These are phyloP conservation scores for Patella pellucida DNA, from an alignment of 2,888 invertebrate species.

Conservation along the genomic window DNA sequence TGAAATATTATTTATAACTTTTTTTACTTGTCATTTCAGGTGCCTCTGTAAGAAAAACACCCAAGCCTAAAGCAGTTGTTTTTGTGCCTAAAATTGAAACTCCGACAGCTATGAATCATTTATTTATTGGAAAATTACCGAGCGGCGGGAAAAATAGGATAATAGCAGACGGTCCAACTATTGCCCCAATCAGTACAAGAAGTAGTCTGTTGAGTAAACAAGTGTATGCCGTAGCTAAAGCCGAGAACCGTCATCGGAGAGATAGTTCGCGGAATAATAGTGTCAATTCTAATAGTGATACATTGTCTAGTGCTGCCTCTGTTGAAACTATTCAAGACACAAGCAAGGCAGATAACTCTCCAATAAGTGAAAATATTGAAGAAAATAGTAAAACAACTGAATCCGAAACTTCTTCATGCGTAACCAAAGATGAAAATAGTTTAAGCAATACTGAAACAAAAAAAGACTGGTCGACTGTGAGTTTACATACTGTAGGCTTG, in stretches of 20 bases:
- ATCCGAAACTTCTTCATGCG: too few relatives aligned
- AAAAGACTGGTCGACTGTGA: conserved; percentile 2
- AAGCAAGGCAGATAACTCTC: not conserved
- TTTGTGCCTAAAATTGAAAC: conserved; percentile 61
- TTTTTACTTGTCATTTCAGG: conserved; percentile 46
- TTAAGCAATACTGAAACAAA: not conserved
- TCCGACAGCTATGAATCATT: conserved; percentile 67
- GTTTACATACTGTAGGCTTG: not conserved
- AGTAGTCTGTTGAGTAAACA: conserved; percentile 27
- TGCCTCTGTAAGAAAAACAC: conserved; percentile 56
- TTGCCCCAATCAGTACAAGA: conserved; percentile 49
- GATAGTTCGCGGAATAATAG: conserved; percentile 21
- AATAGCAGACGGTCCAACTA: conserved; percentile 61
- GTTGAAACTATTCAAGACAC: not conserved
- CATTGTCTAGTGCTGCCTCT: not conserved
- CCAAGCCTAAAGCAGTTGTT: conserved; percentile 35
- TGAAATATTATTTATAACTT: not conserved
- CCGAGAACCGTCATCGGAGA: conserved; percentile 29
- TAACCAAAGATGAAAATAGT: not conserved
- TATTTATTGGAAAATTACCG: conserved; percentile 60
- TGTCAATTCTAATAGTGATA: not conserved
- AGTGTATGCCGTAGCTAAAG: conserved; percentile 32
- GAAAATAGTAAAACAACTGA: not conserved
- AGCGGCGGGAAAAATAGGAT: conserved; percentile 52
- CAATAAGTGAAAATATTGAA: not conserved